Base-by-base conservation (phyloP, 2,888 invertebrate genomes). In the Microplitis deprimator region DNA sequence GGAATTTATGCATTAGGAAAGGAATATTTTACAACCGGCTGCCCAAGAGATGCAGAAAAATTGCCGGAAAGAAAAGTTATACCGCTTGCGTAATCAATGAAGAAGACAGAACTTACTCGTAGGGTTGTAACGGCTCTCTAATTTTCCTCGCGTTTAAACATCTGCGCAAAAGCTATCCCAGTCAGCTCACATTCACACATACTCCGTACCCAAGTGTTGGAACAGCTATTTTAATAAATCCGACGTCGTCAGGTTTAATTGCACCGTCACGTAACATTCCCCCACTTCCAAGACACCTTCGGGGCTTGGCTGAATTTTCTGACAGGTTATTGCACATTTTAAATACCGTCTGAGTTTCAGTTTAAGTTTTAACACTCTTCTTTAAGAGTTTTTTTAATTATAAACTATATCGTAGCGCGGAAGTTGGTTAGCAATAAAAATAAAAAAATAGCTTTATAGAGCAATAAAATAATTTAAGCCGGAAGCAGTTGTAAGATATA, bases 201-300 rank as follows among this genome's bases (percentile, higher is more conserved):
- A 29, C 29, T 29, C 4, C 29, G 29, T 29, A 29, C 0, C 29
- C 29, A 29, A 29, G 29, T 29, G 29, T 29, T 29, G 29, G 68
- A 20, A 62, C 76, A 73, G 79, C 79, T 80, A 81, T 84, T 83
- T 84, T 83, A 83, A 84, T 85, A 83, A 85, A 86, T 84, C 83
- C 83, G 76, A 77, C 76, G 82, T 83, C 82, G 82, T 85, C 84
- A 83, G 80, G 77, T 82, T 83, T 85, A 85, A 86, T 85, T 83
- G 84, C 85, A 83, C 83, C 84, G 84, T 84, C 83, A 78, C 82
- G 81, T 82, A 80, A 83, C 79, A 79, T 29, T 29, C 29, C 75
- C 80, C 79, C 72, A 71, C 80, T 81, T 82, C 77, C 77, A 79
- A 77, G 75, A 76, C 73, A 62, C 73, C 40, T 50, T 59, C 41